A percentile compares a stretch with the other conserved stretches of the same genome.
Evolutionary conservation across 1,140 invertebrate species (phyloP).

Genomic region (Pectinophora gossypiella): DNA sequence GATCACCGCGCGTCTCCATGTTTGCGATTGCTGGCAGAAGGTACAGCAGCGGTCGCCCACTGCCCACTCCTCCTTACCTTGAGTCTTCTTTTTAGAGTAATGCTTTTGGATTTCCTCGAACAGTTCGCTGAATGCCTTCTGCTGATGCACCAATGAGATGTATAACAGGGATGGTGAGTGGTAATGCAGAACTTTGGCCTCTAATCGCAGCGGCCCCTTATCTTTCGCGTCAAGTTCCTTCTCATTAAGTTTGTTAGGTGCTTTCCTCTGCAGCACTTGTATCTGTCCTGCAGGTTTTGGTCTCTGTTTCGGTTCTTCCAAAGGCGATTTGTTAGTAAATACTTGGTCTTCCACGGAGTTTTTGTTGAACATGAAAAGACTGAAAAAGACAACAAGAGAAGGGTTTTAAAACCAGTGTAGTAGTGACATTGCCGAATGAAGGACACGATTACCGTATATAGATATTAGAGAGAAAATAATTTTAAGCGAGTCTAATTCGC

Average conservation of each 20-base stretch:
- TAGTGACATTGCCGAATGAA: no score
- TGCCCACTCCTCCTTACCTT: constrained; percentile 48
- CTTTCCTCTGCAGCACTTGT: constrained; percentile 16
- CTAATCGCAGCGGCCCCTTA: constrained; percentile 69
- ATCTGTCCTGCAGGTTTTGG: constrained; percentile 11
- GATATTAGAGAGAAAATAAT: no score
- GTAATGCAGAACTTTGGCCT: constrained; percentile 64
- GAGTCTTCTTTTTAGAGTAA: constrained; percentile 47
- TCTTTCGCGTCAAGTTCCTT: constrained; percentile 50
- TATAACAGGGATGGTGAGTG: constrained; percentile 75
- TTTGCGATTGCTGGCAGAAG: constrained; percentile 59
- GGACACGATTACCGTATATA: no score
- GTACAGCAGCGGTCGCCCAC: constrained; percentile 67
- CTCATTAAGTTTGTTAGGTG: constrained; percentile 18
- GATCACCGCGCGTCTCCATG: constrained; percentile 74
- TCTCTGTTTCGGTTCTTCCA: constrained; percentile 20
- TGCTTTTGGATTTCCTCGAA: constrained; percentile 67
- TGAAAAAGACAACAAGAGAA: constrained; percentile 31
- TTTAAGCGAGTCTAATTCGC: no score
- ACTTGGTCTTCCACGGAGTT: constrained; percentile 32
- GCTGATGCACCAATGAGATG: constrained; percentile 55
- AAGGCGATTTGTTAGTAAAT: constrained; percentile 35
- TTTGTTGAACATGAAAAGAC: constrained; percentile 48
- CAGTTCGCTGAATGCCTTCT: constrained; percentile 55
- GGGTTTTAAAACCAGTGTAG: no score